Conservation (phyloP, 2,113 vertebrate genomes). For the Cyphomyrus discorhynchus region DNA sequence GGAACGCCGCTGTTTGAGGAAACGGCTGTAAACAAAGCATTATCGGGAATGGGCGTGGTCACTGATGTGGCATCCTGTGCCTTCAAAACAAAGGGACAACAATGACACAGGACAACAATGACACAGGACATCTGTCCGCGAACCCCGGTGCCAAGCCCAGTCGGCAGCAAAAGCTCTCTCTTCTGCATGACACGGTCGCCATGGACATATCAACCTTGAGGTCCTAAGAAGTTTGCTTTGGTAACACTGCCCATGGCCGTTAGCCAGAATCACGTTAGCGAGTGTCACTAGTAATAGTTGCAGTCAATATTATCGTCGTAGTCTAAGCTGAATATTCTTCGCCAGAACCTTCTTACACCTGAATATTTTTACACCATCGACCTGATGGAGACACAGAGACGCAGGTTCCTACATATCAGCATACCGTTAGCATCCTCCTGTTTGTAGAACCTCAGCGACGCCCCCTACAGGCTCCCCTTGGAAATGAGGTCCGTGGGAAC, state of each 20-base stretch:
- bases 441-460: not conserved
- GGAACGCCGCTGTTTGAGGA: not conserved
- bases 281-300: not conserved
- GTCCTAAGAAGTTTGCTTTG: not conserved
- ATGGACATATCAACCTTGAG: not conserved
- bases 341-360: no score
- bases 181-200: not conserved
- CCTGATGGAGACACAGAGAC: not conserved
- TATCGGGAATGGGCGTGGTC: not conserved
- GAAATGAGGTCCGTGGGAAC: not conserved
- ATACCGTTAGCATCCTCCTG: not conserved
- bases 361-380: not conserved
- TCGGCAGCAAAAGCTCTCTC: not conserved
- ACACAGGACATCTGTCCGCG: not conserved
- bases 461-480: no score
- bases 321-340: not conserved
- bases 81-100: not conserved
- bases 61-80: not conserved
- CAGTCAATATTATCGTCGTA: not conserved
- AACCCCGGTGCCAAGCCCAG: not conserved
- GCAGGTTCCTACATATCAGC: not conserved
- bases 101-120: conserved; percentile 5
- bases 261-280: not conserved
- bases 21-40: not conserved
- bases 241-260: not conserved